A percentile compares a stretch with the other conserved stretches of the same genome.
phyloP scores from a whole-genome alignment of 2,113 vertebrate species.

The Asarcornis scutulata region DNA sequence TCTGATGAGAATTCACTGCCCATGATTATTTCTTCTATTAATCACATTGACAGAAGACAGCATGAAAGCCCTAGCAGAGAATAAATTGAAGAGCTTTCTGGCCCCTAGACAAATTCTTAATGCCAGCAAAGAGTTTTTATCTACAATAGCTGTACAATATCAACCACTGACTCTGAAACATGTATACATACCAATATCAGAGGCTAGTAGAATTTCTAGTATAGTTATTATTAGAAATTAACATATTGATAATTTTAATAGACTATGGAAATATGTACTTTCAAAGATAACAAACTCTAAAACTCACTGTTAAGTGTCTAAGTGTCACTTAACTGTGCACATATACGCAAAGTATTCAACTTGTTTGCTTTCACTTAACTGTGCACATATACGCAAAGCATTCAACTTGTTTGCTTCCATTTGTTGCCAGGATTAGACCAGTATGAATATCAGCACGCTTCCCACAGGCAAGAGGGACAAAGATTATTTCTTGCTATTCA shows the following conservation, averaged over 20 bases:
- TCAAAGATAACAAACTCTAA: neutral
- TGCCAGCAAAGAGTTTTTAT: neutral
- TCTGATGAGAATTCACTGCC: neutral
- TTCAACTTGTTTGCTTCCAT: neutral
- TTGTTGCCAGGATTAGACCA: neutral
- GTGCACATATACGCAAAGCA: neutral
- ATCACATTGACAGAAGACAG: neutral
- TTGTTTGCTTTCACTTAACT: neutral
- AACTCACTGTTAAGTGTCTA: neutral
- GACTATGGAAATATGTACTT: neutral
- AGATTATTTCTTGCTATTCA: neutral
- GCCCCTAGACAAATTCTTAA: neutral
- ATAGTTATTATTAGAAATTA: neutral
- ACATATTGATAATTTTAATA: neutral
- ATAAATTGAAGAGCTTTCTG: neutral
- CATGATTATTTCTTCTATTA: neutral
- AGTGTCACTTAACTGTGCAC: neutral
- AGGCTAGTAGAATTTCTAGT: neutral
- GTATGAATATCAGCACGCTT: neutral
- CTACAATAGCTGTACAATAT: neutral
- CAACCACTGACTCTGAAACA: neutral
- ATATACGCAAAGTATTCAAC: neutral
- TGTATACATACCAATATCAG: neutral
- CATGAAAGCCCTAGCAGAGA: neutral
- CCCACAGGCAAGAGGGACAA: neutral